A percentile compares a stretch with the other conserved stretches of the same genome.
These are phyloP conservation scores for Puffinus mauretanicus DNA, from an alignment of 2,113 vertebrate species.

Conservation along the genomic window DNA sequence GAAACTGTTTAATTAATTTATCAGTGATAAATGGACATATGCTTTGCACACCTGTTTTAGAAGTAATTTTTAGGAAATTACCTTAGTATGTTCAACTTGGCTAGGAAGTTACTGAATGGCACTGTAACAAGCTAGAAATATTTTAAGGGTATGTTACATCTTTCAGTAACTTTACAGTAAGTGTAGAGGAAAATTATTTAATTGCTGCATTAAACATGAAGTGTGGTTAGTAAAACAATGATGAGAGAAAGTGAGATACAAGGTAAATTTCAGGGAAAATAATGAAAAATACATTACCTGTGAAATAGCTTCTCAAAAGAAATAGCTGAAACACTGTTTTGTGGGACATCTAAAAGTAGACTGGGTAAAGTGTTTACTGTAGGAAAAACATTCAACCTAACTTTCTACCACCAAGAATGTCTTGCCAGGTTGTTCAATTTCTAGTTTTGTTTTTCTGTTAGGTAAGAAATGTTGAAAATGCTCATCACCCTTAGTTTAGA, in stretches of 20 bases:
- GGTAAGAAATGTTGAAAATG: neutral
- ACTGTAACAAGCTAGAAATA: neutral
- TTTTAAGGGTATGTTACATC: neutral
- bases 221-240: neutral
- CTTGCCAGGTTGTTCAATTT: neutral
- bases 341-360: neutral
- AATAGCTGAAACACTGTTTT: neutral
- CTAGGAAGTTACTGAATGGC: neutral
- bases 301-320: neutral
- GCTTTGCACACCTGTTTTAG: neutral
- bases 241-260: neutral
- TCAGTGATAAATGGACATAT: neutral
- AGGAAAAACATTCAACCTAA: neutral
- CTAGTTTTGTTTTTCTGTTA: neutral
- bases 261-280: neutral
- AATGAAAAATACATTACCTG: neutral
- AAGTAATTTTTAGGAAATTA: neutral
- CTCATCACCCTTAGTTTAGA: neutral
- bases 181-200: neutral
- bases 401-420: neutral
- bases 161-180: neutral
- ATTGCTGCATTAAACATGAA: neutral
- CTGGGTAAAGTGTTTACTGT: neutral
- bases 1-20: neutral
- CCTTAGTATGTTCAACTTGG: neutral